phyloP scores from a whole-genome alignment of 2,797 vertebrate species.

The Oophaga sylvatica region DNA sequence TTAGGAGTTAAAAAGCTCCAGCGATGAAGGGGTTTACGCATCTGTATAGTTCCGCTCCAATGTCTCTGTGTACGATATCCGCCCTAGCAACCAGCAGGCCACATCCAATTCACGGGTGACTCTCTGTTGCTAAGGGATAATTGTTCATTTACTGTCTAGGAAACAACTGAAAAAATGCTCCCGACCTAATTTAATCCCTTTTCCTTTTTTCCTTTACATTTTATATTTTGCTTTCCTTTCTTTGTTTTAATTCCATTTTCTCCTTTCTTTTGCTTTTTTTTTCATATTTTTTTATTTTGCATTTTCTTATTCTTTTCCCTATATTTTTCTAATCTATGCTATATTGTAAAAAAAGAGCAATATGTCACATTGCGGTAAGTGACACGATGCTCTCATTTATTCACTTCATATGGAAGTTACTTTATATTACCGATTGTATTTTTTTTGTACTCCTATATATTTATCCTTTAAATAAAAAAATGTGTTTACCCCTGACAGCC shows the following conservation, averaged over 20 bases:
- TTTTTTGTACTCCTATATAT: too few relatives aligned
- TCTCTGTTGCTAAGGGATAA: slow-evolving; percentile 25
- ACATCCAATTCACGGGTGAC: not conserved
- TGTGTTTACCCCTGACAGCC: too few relatives aligned
- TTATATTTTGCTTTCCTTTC: not conserved
- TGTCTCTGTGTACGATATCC: not conserved
- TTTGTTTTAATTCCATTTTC: not conserved
- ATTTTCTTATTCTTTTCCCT: not conserved
- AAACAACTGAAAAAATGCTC: not conserved
- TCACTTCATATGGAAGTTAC: too few relatives aligned
- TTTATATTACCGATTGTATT: too few relatives aligned
- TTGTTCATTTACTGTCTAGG: slow-evolving; percentile 29
- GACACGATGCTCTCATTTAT: too few relatives aligned
- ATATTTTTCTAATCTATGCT: not conserved
- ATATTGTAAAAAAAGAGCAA: too few relatives aligned
- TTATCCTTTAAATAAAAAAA: too few relatives aligned
- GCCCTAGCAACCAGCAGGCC: slow-evolving; percentile 12
- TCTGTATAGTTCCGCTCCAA: not conserved
- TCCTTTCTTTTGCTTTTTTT: not conserved
- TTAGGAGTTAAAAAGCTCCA: not conserved
- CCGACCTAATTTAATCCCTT: not conserved
- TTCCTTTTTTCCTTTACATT: not conserved
- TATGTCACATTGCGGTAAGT: too few relatives aligned
- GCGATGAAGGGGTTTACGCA: not conserved
- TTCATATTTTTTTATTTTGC: not conserved